Conservation (phyloP, 1,140 invertebrate genomes). For the Mycetomoellerius zeteki region DNA sequence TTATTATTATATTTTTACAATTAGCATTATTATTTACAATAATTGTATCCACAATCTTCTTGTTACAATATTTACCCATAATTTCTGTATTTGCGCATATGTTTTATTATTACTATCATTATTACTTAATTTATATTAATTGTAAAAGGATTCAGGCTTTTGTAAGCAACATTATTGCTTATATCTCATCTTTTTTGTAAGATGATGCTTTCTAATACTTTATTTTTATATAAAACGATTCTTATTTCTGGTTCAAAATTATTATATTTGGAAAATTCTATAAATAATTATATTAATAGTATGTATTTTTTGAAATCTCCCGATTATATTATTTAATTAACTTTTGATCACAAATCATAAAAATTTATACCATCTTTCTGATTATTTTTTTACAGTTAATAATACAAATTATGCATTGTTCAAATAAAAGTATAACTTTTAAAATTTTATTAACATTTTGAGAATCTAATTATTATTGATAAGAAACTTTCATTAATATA, state of each 20-base stretch:
- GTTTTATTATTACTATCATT: neutral
- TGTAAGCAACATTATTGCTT: neutral
- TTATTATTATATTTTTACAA: neutral
- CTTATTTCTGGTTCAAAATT: no score
- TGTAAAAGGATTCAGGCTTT: neutral
- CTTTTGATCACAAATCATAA: neutral
- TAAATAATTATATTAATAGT: no score
- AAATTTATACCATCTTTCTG: neutral
- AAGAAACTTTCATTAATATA: no score
- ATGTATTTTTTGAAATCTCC: no score
- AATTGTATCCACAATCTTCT: neutral
- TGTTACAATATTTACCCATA: neutral
- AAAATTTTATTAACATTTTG: no score
- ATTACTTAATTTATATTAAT: neutral
- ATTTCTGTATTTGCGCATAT: neutral
- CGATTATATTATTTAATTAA: neutral
- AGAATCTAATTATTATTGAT: no score
- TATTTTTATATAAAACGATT: no score
- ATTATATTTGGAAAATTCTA: no score
- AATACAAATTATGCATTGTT: no score
- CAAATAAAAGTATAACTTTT: no score
- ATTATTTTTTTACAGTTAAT: no score
- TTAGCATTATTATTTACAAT: neutral
- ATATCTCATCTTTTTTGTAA: neutral
- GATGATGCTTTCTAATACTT: no score